Percentiles rank a stretch among this genome's conserved stretches.
Evolutionary conservation across 64 coral and sea anemone species (phyloP).

Genomic region (Orbicella faveolata): DNA sequence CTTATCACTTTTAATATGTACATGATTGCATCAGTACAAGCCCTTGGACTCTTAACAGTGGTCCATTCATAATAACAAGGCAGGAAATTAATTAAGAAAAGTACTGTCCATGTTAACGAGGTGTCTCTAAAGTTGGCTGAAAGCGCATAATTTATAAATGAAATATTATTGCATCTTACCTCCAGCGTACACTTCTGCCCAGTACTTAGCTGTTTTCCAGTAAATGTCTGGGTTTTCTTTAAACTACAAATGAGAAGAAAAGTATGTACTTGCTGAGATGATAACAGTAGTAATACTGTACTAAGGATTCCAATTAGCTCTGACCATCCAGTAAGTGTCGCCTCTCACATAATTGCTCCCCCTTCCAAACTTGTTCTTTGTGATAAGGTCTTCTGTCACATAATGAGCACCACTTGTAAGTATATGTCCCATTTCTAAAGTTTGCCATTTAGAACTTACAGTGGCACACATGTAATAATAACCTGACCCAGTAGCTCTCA

Average conservation of each 20-base stretch:
- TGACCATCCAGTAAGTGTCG: too few species aligned
- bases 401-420: not conserved
- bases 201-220: conserved; percentile 79
- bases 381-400: not conserved
- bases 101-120: too few species aligned
- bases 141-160: not conserved
- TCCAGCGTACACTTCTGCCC: conserved; percentile 90
- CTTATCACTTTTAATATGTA: too few species aligned
- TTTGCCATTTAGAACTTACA: too few species aligned
- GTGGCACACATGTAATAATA: too few species aligned
- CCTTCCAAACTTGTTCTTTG: not conserved
- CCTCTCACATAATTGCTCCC: not conserved
- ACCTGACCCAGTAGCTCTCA: too few species aligned
- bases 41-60: too few species aligned
- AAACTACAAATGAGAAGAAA: conserved; percentile 55
- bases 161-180: conserved; percentile 39
- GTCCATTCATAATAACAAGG: too few species aligned
- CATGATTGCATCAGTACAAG: too few species aligned
- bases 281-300: too few species aligned
- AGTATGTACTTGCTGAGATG: not conserved
- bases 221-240: conserved; percentile 78
- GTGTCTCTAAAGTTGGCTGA: not conserved
- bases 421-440: not conserved
- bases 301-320: too few species aligned
- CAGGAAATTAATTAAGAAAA: too few species aligned